A percentile compares a stretch with the other conserved stretches of the same genome.
phyloP scores from a whole-genome alignment of 1,140 invertebrate genomes.

The Meteorus sp. region DNA sequence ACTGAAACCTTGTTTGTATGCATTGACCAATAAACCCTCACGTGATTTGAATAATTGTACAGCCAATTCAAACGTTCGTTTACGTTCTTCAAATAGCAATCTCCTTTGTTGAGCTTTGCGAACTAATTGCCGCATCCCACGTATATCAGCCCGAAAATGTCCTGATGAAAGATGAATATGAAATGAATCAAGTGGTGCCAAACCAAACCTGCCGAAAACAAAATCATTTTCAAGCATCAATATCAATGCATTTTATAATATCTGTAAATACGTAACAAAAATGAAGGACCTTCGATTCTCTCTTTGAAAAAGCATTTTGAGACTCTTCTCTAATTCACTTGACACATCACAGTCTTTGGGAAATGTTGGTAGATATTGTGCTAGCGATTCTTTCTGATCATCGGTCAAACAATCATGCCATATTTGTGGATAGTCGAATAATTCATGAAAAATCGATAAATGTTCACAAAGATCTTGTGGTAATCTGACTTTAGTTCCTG shows the following conservation, averaged over 20 bases:
- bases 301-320: conserved; percentile 63
- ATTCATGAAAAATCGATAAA: conserved; percentile 61
- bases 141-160: conserved; percentile 65
- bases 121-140: conserved; percentile 62
- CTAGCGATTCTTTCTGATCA: conserved; percentile 56
- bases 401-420: conserved; percentile 60
- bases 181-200: conserved; percentile 57
- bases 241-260: background rate
- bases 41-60: conserved; percentile 68
- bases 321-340: conserved; percentile 63
- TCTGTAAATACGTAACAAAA: too few relatives aligned
- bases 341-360: conserved; percentile 62
- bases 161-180: conserved; percentile 66
- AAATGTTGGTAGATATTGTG: conserved; percentile 63
- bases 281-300: conserved; percentile 68
- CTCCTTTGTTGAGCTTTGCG: conserved; percentile 70
- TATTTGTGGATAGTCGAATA: conserved; percentile 59
- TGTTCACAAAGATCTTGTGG: conserved; percentile 63
- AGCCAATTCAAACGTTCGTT: conserved; percentile 62
- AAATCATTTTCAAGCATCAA: conserved; percentile 18
- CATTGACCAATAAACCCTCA: conserved; percentile 65
- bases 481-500: conserved; percentile 54
- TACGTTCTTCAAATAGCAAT: conserved; percentile 64
- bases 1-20: conserved; percentile 58
- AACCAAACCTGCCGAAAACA: conserved; percentile 55